Percentiles rank a stretch among this genome's conserved stretches.
These are phyloP conservation scores for Macrophya annulata DNA, from an alignment of 2,888 invertebrate genomes.

Conservation along the genomic window DNA sequence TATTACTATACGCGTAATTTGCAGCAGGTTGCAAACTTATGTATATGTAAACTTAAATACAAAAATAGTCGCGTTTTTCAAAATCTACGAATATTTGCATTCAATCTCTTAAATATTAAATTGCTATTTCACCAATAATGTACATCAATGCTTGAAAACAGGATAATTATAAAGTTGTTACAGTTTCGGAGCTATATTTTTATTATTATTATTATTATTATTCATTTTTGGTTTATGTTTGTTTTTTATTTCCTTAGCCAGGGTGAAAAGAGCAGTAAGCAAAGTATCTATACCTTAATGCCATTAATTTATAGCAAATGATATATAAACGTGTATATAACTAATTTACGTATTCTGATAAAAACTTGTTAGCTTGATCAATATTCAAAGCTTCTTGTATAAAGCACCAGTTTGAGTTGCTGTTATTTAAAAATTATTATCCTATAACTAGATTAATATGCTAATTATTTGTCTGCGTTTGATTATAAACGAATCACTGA, in stretches of 20 bases:
- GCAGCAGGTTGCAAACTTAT: constrained; percentile 11
- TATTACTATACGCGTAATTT: constrained; percentile 27
- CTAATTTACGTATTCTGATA: constrained; percentile 39
- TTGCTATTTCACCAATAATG: constrained; percentile 33
- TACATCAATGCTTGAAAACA: constrained; percentile 14
- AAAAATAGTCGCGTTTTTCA: constrained; percentile 43
- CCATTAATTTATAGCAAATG: constrained; percentile 22
- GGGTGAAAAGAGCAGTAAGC: neutral
- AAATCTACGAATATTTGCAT: constrained; percentile 41
- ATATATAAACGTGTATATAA: constrained; percentile 37
- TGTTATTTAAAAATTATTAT: constrained; percentile 32
- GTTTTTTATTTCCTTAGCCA: neutral
- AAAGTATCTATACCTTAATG: constrained; percentile 35
- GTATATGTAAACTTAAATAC: constrained; percentile 49
- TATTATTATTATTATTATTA: neutral
- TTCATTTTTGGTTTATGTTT: neutral
- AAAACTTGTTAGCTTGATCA: constrained; percentile 29
- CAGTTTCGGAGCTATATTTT: neutral
- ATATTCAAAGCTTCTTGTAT: constrained; percentile 47
- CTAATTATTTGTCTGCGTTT: constrained; percentile 78
- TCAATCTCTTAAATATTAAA: constrained; percentile 36
- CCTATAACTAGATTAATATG: constrained; percentile 72
- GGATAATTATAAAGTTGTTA: constrained; percentile 4
- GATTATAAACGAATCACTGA: constrained; percentile 70
- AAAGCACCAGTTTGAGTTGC: constrained; percentile 49